Evolutionary conservation across 1,140 invertebrate species (phyloP).

Genomic region (Druon quercuslanigerum): DNA sequence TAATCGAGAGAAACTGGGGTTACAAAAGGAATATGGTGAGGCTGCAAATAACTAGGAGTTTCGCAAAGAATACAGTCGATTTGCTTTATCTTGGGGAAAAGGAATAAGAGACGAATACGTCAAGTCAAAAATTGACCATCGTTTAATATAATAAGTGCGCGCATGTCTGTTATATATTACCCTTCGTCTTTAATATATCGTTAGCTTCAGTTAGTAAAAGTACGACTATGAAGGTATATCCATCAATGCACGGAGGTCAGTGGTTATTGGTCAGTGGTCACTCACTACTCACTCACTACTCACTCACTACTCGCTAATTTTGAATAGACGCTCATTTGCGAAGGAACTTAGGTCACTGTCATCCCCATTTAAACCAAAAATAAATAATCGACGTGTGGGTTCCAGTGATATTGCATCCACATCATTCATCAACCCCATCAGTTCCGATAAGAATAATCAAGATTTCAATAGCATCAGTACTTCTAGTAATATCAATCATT

Average conservation of each 20-base stretch:
- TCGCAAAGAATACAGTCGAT: background rate
- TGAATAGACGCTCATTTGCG: constrained; percentile 45
- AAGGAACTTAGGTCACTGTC: constrained; percentile 7
- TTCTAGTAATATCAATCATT: constrained; percentile 12
- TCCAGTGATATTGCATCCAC: background rate
- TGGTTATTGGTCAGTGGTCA: background rate
- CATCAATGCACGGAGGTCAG: background rate
- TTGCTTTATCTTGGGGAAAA: background rate
- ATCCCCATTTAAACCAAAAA: background rate
- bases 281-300: background rate
- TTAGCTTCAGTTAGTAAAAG: background rate
- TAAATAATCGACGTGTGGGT: background rate
- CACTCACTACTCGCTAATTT: constrained; percentile 39
- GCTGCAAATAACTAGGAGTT: background rate
- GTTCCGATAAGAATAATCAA: constrained; percentile 25
- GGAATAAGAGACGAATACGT: background rate
- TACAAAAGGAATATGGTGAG: too few relatives aligned
- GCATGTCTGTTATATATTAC: background rate
- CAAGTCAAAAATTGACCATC: background rate
- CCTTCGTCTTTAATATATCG: background rate
- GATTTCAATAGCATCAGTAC: constrained; percentile 14
- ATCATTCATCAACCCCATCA: constrained; percentile 13
- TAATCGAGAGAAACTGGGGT: too few relatives aligned
- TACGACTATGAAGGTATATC: background rate
- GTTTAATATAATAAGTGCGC: background rate